Conservation (phyloP, 2,113 vertebrate genomes). For the Centrocercus urophasianus region DNA sequence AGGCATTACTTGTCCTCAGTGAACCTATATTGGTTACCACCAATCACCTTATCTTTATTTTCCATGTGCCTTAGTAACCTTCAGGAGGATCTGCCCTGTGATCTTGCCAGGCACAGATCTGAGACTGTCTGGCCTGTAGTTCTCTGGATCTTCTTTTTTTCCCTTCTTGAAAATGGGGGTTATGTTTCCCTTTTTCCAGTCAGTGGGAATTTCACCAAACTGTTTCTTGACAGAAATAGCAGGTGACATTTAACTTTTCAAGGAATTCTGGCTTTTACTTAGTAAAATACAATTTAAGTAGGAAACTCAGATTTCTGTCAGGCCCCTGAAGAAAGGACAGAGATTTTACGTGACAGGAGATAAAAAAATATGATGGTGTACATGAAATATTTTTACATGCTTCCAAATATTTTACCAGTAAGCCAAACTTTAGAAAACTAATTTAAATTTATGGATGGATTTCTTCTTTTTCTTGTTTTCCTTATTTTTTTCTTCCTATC, state of each 20-base stretch:
- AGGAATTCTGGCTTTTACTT: not conserved
- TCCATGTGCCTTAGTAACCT: too few relatives aligned
- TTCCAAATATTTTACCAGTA: not conserved
- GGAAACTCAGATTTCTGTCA: not conserved
- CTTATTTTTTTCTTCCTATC: not conserved
- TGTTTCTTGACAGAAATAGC: not conserved
- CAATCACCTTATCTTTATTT: too few relatives aligned
- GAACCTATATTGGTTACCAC: too few relatives aligned
- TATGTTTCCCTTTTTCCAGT: too few relatives aligned
- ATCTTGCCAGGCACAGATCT: too few relatives aligned
- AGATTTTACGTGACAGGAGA: not conserved
- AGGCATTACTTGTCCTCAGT: too few relatives aligned
- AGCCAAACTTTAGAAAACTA: not conserved
- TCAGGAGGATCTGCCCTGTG: too few relatives aligned
- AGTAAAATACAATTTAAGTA: not conserved
- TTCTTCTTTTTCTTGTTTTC: not conserved
- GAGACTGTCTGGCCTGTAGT: too few relatives aligned
- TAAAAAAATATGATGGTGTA: not conserved
- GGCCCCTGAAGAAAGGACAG: not conserved
- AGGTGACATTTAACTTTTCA: not conserved
- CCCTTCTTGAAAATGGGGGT: too few relatives aligned
- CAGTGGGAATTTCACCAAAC: too few relatives aligned
- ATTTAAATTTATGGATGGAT: not conserved
- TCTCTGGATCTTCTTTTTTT: too few relatives aligned
- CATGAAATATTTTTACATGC: not conserved